These are phyloP conservation scores for Polydrusus pterygomalis DNA, from an alignment of 2,888 invertebrate species.

Conservation along the genomic window DNA sequence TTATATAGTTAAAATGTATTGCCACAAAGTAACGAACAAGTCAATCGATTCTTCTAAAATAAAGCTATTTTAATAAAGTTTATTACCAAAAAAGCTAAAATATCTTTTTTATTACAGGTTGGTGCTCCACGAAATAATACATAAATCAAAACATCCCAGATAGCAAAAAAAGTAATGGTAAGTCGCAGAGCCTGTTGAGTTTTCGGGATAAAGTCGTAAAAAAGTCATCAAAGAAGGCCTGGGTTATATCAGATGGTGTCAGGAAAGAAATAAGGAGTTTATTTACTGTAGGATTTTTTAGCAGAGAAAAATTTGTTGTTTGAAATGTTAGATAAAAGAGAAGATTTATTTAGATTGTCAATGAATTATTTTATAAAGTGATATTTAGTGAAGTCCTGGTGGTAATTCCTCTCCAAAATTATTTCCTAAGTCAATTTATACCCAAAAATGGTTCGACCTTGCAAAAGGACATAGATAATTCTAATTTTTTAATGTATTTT, in stretches of 20 bases:
- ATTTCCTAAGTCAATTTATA: too few species aligned
- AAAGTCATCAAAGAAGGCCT: conserved; percentile 20
- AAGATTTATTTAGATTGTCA: neutral
- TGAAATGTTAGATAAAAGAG: neutral
- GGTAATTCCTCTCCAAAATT: too few species aligned
- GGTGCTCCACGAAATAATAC: neutral
- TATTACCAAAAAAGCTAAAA: conserved; percentile 3
- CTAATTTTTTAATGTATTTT: too few species aligned
- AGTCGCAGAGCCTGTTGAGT: conserved; percentile 26
- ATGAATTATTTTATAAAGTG: neutral
- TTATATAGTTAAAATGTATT: too few species aligned
- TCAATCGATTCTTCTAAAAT: too few species aligned
- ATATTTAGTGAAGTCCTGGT: too few species aligned
- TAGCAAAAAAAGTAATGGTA: conserved; percentile 28
- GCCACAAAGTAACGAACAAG: too few species aligned
- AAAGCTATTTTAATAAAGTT: conserved; percentile 1
- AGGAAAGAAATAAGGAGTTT: neutral
- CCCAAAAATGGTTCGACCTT: too few species aligned
- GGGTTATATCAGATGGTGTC: conserved; percentile 23
- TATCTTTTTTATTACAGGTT: conserved; percentile 32
- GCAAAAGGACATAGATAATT: too few species aligned
- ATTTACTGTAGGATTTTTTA: conserved; percentile 19
- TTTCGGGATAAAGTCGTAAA: conserved; percentile 25
- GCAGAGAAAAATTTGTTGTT: neutral
- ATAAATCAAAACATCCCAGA: conserved; percentile 22